Evolutionary conservation across 2,113 vertebrate genomes (phyloP), one percentile per base, ranked within the genome.

Genomic region (Taurulus bubalis): DNA sequence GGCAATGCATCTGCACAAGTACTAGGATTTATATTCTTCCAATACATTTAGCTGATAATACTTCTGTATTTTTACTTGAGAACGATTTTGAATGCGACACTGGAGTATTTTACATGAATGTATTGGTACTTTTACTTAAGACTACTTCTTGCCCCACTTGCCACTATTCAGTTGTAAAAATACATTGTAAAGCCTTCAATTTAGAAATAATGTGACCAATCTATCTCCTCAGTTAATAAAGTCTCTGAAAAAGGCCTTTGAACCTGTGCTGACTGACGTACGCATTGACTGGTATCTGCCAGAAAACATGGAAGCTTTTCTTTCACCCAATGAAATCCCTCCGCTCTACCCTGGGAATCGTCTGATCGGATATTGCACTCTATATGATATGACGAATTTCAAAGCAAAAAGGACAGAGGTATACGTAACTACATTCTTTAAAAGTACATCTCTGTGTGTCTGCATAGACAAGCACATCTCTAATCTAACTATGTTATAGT

Each of bases 261-360:
- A 99, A 90, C 98, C 98, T 0, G 98, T 96, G 1, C 22, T 99
- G 86, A 99, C 96, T 0, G 97, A 99, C 70, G 94, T 99, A 72
- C 96, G 96, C 32, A 97, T 99, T 18, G 97, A 99, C 93, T 99
- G 98, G 98, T 99, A 98, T 7, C 94, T 99, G 86, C 98, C 98
- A 0, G 97, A 99, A 80, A 96, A 96, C 55, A 96, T 97, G 90
- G 98, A 99, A 93, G 98, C 98, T 10, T 95, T 99, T 82, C 96
- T 99, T 68, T 98, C 98, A 0, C 98, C 98, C 85, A 95, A 94
- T 28, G 97, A 99, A 92, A 98, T 99, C 79, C 96, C 97, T 0
- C 94, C 97, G 0, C 95, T 99, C 30, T 99, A 99, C 84, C 96
- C 97, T 0, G 98, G 98, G 0, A 97, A 97, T 87, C 89, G 94